Conservation (phyloP, 2,797 vertebrate species). For the Lagorchestes hirsutus region DNA sequence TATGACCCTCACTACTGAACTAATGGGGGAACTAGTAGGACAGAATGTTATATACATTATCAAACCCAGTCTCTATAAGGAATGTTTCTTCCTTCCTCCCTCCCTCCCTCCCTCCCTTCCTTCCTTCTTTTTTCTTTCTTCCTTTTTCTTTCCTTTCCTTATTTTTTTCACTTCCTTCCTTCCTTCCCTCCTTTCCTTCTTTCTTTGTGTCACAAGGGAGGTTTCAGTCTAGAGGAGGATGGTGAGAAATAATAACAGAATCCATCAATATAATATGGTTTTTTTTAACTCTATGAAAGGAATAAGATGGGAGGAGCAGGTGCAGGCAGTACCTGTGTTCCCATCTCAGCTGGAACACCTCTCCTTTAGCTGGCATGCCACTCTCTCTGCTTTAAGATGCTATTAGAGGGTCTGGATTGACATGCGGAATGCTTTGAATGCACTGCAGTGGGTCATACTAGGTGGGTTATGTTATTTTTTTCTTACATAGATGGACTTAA, state of each 20-base stretch:
- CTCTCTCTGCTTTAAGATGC: constrained; percentile 59
- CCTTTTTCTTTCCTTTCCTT: too few relatives aligned
- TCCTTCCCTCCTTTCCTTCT: too few relatives aligned
- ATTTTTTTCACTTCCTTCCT: too few relatives aligned
- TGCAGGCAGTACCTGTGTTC: neutral
- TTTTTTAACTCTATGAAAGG: neutral
- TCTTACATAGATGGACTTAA: constrained; percentile 65
- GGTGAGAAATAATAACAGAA: neutral
- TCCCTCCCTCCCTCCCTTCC: too few relatives aligned
- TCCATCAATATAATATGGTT: neutral
- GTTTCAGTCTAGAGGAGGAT: neutral
- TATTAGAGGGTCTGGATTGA: constrained; percentile 64
- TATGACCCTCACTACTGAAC: neutral
- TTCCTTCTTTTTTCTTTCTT: too few relatives aligned
- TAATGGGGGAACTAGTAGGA: neutral
- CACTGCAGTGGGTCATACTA: constrained; percentile 59
- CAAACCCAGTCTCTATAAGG: neutral
- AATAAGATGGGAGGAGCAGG: neutral
- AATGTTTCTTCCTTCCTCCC: neutral
- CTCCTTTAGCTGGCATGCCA: neutral
- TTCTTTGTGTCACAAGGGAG: neutral
- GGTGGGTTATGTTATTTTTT: constrained; percentile 70
- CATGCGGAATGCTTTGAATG: constrained; percentile 37
- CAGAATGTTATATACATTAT: neutral
- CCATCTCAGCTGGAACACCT: neutral